Conservation (phyloP, 30 jellyfish, hydroid and myxozoan genomes). For the Turritopsis rubra region DNA sequence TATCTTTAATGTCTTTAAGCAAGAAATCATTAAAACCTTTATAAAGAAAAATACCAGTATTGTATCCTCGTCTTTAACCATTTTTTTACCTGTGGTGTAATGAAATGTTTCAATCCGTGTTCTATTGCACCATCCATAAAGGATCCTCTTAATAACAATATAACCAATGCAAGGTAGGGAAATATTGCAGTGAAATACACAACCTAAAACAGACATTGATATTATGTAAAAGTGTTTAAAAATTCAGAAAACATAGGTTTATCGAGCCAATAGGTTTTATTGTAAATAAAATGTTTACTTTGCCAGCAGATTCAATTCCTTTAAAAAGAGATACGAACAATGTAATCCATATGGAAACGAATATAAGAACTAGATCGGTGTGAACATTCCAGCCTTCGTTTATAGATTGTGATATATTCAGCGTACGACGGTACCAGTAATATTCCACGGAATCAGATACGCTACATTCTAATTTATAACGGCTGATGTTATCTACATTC, state of each 20-base stretch:
- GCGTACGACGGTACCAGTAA: slow-evolving; percentile 24
- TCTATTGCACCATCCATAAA: slow-evolving; percentile 56
- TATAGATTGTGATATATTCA: slow-evolving; percentile 6
- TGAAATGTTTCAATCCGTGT: slow-evolving; percentile 65
- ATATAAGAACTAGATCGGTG: neutral
- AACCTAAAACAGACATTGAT: slow-evolving; percentile 39
- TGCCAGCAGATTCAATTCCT: slow-evolving; percentile 36
- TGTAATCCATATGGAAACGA: neutral
- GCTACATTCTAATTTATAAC: slow-evolving; percentile 6
- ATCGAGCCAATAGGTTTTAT: neutral
- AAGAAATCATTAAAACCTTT: no score
- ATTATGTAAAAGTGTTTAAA: neutral
- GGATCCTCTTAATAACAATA: slow-evolving; percentile 74
- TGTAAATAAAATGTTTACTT: neutral
- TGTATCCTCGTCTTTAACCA: no score
- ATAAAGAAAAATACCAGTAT: no score
- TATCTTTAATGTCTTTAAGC: no score
- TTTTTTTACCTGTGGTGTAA: slow-evolving; percentile 71
- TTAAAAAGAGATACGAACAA: neutral
- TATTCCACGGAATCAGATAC: neutral
- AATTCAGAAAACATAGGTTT: no score
- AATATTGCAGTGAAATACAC: slow-evolving; percentile 82
- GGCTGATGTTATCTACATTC: neutral
- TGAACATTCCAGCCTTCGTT: slow-evolving; percentile 7
- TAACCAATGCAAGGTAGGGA: slow-evolving; percentile 60